These are phyloP conservation scores for Bradypodion ventrale DNA, from an alignment of 2,797 vertebrate species.

Conservation along the genomic window DNA sequence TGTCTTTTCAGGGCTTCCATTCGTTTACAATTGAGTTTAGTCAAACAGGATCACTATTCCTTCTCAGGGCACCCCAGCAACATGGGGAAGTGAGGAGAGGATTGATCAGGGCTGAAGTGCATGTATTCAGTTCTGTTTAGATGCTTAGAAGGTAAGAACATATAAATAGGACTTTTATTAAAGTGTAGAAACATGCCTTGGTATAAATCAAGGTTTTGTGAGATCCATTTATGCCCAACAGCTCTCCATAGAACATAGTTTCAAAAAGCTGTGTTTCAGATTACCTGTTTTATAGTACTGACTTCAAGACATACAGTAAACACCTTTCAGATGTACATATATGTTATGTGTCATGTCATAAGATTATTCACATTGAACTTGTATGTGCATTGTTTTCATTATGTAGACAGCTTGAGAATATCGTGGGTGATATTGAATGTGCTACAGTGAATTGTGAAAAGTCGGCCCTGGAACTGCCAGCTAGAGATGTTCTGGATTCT, in stretches of 20 bases:
- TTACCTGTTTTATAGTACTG: constrained; percentile 51
- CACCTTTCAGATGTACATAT: constrained; percentile 75
- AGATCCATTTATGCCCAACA: neutral
- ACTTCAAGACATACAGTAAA: constrained; percentile 47
- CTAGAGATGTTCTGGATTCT: constrained; percentile 84
- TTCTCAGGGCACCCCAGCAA: too few species aligned
- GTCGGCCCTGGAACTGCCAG: constrained; percentile 86
- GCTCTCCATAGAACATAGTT: constrained; percentile 38
- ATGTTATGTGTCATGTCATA: constrained; percentile 72
- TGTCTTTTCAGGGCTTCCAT: neutral
- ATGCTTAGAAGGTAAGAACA: too few species aligned
- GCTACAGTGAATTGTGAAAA: constrained; percentile 85
- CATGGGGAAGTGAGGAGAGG: too few species aligned
- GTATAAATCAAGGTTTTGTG: neutral
- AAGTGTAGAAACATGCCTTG: neutral
- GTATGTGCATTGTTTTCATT: constrained; percentile 89
- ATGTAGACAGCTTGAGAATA: constrained; percentile 96
- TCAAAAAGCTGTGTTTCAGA: neutral
- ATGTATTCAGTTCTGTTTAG: too few species aligned
- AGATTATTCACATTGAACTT: constrained; percentile 79
- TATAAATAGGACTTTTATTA: too few species aligned
- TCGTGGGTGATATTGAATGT: constrained; percentile 89
- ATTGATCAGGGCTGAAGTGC: too few species aligned
- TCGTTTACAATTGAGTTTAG: neutral
- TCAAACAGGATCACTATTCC: too few species aligned